Base-by-base conservation (phyloP, 2,797 vertebrate genomes). In the Lycodopsis pacificus region DNA sequence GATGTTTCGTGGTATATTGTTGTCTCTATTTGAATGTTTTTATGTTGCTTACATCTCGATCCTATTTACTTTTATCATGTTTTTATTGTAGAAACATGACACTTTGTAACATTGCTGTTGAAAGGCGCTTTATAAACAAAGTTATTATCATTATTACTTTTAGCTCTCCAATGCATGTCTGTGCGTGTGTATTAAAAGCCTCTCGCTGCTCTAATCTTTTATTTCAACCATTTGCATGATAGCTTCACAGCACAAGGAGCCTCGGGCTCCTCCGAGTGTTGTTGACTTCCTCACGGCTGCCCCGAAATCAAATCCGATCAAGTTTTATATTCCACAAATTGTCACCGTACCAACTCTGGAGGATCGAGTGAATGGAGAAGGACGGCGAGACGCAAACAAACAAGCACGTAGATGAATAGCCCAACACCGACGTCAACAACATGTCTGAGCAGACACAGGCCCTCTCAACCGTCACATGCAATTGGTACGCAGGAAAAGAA, bases 311-410 rank as follows among this genome's bases (percentile, higher is more conserved):
- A 77, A 81, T 85, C 72, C 27, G 22, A 77, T 84, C 63, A 58
- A 83, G 36, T n/a, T 88, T 87, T 68, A 77, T 79, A 63, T 85
- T 76, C 62, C 42, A 22, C 65, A 80, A 76, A 84, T 78, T 77
- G 82, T 87, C 56, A 53, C 56, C 11, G 53, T 66, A 83, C 57
- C 64, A 4, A 51, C 80, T 82, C 65, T 3, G 83, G 65, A 80
- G 78, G 73, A 78, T 9, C 76, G 79, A 63, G 30, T 6, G 79
- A 79, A 85, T 57, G 71, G 62, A 62, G 36, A 57, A 62, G 71
- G 82, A 67, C 69, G 79, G 77, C 17, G 42, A 80, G 77, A 90
- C 32, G n/a, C 82, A 89, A 88, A 89, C 81, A 91, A 90, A 90
- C 53, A 86, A 75, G 73, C 63, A 71, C 65, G 67, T 69, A 75